A percentile compares a stretch with the other conserved stretches of the same genome.
Conservation (phyloP, 2,113 vertebrate species). For the Addax nasomaculatus region DNA sequence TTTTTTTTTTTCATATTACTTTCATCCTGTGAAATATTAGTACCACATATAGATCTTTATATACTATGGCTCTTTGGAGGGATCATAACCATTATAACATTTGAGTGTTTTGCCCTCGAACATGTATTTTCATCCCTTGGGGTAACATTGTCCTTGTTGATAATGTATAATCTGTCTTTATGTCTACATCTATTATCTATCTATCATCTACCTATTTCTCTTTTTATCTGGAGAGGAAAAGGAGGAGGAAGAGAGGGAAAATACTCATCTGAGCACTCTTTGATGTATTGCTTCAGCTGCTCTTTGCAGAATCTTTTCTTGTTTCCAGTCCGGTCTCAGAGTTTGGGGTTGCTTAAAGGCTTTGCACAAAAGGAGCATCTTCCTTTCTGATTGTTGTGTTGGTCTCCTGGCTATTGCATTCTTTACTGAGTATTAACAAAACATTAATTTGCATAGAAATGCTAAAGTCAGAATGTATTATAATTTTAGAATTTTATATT, state of each 20-base stretch:
- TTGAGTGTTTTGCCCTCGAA: not conserved
- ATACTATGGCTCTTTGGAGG: not conserved
- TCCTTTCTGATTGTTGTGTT: not conserved
- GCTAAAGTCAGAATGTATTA: constrained; percentile 39
- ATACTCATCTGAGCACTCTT: not conserved
- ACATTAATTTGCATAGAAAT: constrained; percentile 64
- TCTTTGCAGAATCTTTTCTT: not conserved
- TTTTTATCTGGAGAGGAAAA: not conserved
- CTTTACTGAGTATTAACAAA: constrained; percentile 54
- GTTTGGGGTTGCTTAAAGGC: not conserved
- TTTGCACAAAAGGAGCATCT: not conserved
- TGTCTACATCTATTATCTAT: not conserved
- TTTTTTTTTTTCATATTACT: not conserved
- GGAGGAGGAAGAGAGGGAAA: not conserved
- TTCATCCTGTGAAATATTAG: not conserved
- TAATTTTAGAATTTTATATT: constrained; percentile 65
- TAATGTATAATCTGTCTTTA: not conserved
- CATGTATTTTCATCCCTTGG: not conserved
- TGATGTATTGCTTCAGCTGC: not conserved
- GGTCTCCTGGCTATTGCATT: not conserved
- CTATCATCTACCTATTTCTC: not conserved
- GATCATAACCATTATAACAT: not conserved
- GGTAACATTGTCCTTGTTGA: not conserved
- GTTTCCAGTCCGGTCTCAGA: not conserved
- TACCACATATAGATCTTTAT: not conserved